Base-by-base conservation (phyloP, 2,888 invertebrate genomes). In the Iphiclides podalirius region DNA sequence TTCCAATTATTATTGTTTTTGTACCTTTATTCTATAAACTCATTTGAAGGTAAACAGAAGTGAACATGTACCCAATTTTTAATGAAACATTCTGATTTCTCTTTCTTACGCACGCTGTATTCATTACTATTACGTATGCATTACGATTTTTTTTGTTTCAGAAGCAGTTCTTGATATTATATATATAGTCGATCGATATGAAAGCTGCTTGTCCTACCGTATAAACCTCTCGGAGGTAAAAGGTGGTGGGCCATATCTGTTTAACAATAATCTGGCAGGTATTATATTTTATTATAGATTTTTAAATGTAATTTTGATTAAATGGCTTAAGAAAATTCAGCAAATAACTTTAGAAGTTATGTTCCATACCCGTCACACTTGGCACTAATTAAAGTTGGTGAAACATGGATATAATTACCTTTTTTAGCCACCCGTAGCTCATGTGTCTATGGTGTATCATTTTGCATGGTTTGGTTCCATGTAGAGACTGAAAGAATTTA, bases 41-140 rank as follows among this genome's bases (percentile, higher is more conserved):
- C 9, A 9, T 26, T 6, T 15, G 15, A 36, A 31, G 28, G 33
- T 20, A 15, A 34, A 43, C 15, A 36, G 13, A 46, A n/a, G n/a
- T 14, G 34, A 17, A 38, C 23, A 55, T 51, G 59, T 57, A 62
- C 51, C 42, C 40, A 46, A 41, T 35, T 45, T 56, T 54, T 61
- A 58, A 57, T 60, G 56, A 54, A 62, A 58, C 52, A 43, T 43
- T 52, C 59, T 60, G 67, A 78, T 79, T 79, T 81, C 77, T 74
- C 77, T 73, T 73, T 68, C 72, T 70, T 73, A 76, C 76, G 66
- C 77, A 72, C 72, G 75, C 72, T 53, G 52, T 60, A 58, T 63
- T 57, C 58, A 63, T 68, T 52, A 61, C 53, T 53, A 49, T 55
- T 61, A 44, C 43, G 50, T 50, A 39, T 41, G 41, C 26, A 37